Evolutionary conservation across 1,140 invertebrate species (phyloP).

Genomic region (Pachyrhynchus sulphureomaculatus): DNA sequence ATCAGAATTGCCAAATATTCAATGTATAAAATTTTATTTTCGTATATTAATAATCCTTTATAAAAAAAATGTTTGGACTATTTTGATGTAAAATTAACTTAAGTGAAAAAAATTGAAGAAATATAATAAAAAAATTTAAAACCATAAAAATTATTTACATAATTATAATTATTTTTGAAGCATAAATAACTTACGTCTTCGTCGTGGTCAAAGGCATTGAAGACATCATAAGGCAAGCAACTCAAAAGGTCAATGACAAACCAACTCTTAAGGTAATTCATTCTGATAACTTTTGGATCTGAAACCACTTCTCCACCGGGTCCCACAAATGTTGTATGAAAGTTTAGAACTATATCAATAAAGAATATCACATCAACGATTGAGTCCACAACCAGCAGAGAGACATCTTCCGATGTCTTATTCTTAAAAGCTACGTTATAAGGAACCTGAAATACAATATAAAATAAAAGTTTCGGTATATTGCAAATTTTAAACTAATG

Average conservation of each 20-base stretch:
- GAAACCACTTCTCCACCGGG: constrained; percentile 97
- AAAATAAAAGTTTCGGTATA: neutral
- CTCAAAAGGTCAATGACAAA: constrained; percentile 99
- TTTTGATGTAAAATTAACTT: no score
- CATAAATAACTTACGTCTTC: constrained; percentile 80
- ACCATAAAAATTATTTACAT: no score
- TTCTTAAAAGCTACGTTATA: constrained; percentile 99
- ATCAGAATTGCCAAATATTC: no score
- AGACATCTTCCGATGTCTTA: constrained; percentile 98
- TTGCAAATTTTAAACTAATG: neutral
- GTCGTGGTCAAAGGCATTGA: constrained; percentile 99
- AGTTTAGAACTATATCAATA: constrained; percentile 99
- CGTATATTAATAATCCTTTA: no score
- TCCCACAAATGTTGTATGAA: constrained; percentile 99
- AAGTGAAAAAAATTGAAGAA: no score
- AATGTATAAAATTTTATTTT: no score
- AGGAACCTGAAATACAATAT: constrained; percentile 61
- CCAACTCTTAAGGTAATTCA: constrained; percentile 99
- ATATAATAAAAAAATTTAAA: no score
- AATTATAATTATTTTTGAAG: no score
- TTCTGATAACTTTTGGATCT: constrained; percentile 94
- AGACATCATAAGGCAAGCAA: constrained; percentile 99
- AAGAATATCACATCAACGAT: constrained; percentile 99
- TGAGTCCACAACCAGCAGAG: constrained; percentile 93
- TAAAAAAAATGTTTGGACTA: no score